These are phyloP conservation scores for Malthinus flaveolus DNA, from an alignment of 2,888 invertebrate genomes.

Conservation along the genomic window DNA sequence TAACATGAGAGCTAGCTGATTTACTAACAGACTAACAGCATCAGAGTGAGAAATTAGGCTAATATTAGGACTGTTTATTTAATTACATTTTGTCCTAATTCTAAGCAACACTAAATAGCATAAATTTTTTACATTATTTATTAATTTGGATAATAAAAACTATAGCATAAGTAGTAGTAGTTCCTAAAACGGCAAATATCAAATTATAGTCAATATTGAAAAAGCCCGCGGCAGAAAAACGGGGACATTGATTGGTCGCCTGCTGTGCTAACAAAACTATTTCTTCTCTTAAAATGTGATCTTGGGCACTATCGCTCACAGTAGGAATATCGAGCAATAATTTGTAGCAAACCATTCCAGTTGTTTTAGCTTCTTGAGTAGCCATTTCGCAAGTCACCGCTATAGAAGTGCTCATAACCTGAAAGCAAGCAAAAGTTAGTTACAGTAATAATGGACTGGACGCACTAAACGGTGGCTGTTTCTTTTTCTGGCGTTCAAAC, in stretches of 20 bases:
- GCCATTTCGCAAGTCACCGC: slow-evolving; percentile 31
- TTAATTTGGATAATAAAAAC: slow-evolving; percentile 26
- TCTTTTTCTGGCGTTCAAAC: too few species aligned
- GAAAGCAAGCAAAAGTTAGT: slow-evolving; percentile 14
- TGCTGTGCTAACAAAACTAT: slow-evolving; percentile 26
- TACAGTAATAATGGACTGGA: too few species aligned
- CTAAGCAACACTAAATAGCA: too few species aligned
- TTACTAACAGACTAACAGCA: too few species aligned
- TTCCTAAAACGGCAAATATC: slow-evolving; percentile 22
- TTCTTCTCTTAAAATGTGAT: slow-evolving; percentile 17
- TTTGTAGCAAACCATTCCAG: slow-evolving; percentile 30
- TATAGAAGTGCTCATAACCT: slow-evolving; percentile 29
- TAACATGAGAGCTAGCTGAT: too few species aligned
- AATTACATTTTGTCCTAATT: too few species aligned
- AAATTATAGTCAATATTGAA: slow-evolving; percentile 22
- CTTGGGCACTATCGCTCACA: slow-evolving; percentile 12
- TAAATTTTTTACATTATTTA: not conserved
- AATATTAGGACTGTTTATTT: too few species aligned
- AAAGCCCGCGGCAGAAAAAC: slow-evolving; percentile 28
- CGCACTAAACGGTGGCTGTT: too few species aligned
- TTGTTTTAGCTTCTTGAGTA: slow-evolving; percentile 32
- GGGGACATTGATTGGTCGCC: slow-evolving; percentile 19
- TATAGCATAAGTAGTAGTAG: slow-evolving; percentile 24
- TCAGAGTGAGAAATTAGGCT: too few species aligned
- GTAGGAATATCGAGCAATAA: slow-evolving; percentile 31